Base-by-base conservation (phyloP, 2,113 vertebrate species). In the Eonycteris spelaea region DNA sequence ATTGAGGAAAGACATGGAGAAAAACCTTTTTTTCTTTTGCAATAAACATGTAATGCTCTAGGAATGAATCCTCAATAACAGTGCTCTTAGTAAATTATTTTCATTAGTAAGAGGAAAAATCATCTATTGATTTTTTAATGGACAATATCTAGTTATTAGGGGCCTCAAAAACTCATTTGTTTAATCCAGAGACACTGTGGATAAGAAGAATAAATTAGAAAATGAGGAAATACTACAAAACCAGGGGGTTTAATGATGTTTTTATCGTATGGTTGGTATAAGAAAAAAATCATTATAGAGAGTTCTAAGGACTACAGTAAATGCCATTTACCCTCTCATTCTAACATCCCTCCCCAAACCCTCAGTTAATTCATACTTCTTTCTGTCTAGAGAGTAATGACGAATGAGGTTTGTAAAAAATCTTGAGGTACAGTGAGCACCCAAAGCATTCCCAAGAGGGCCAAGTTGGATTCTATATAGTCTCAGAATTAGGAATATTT, bases 1-100 rank as follows among this genome's bases (percentile, higher is more conserved):
- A 99, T 97, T 99, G 90, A 97, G 79, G 68, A 86, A 84, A 84
- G 84, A 95, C 96, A 38, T 94, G 28, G 97, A 97, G 45, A 28
- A 97, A 71, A 96, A 35, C 10, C 61, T 93, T 59, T 59, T 84
- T 82, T 83, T 4, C 0, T 57, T 91, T 91, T 95, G 85, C 93
- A 97, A 80, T 77, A 77, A 83, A 96, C 86, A 91, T 94, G 94
- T 88, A 96, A 86, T 98, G 96, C 86, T 95, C 78, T 40, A 91
- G 91, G 61, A 97, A 97, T 95, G 86, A 97, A 96, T 95, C 93
- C 82, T 95, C 83, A 74, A 96, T 78, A 71, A 91, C 38, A 88
- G 48, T 73, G 53, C 95, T 97, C 96, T 90, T 94, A 75, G 75
- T 86, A 97, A 97, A 97, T 98, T 98, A 96, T 95, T 95, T 98